A percentile compares a stretch with the other conserved stretches of the same genome.
These are phyloP conservation scores for Bubo scandiacus DNA, from an alignment of 2,113 vertebrate species.

Conservation along the genomic window DNA sequence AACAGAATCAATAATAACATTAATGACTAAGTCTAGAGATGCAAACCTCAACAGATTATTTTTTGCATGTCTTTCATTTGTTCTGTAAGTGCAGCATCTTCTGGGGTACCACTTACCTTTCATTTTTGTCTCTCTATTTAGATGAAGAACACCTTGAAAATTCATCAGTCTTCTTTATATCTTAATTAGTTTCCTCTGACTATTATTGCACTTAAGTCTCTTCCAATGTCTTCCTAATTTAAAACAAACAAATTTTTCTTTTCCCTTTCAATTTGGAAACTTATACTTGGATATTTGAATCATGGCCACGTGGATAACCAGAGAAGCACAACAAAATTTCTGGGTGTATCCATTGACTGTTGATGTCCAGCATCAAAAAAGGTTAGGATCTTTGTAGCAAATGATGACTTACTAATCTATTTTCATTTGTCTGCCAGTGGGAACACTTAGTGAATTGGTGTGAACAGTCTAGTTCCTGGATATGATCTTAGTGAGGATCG, in stretches of 20 bases:
- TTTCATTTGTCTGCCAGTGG: background rate
- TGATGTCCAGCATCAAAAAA: background rate
- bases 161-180: background rate
- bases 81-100: background rate
- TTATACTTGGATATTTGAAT: background rate
- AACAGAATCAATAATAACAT: background rate
- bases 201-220: background rate
- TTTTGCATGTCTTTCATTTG: background rate
- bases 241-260: background rate
- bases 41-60: background rate
- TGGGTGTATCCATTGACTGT: background rate
- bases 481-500: background rate
- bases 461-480: background rate
- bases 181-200: background rate
- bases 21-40: background rate
- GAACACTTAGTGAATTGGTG: background rate
- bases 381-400: background rate
- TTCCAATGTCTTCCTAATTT: background rate
- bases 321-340: background rate
- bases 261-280: background rate
- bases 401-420: background rate
- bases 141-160: background rate
- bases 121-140: background rate
- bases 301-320: background rate
- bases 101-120: background rate